Percentiles rank a stretch among this genome's conserved stretches.
These are phyloP conservation scores for Hyalella azteca DNA, from an alignment of 2,888 invertebrate genomes.

Conservation along the genomic window DNA sequence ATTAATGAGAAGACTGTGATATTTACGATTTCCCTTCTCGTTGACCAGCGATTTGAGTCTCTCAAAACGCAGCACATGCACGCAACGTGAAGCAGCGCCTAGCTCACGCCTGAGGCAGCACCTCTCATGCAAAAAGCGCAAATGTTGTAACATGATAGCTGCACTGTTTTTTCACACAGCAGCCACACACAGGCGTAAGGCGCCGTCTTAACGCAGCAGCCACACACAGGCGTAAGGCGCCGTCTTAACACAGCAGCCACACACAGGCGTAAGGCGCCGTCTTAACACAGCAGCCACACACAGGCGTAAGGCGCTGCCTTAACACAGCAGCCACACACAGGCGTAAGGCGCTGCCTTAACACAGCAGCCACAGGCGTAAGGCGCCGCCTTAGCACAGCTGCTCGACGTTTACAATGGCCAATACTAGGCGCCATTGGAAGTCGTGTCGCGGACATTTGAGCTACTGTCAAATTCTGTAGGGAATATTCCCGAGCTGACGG, in stretches of 20 bases:
- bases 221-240: neutral
- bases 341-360: neutral
- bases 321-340: neutral
- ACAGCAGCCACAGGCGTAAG: neutral
- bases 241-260: neutral
- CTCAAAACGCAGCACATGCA: no score
- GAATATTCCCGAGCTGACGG: slow-evolving; percentile 32
- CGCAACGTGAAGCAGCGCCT: no score
- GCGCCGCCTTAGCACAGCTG: neutral
- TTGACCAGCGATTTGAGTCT: no score
- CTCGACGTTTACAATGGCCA: slow-evolving; percentile 5
- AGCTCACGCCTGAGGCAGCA: no score
- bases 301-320: neutral
- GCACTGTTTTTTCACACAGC: no score
- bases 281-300: neutral
- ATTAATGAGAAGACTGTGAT: no score
- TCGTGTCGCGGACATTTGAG: slow-evolving; percentile 33
- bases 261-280: neutral
- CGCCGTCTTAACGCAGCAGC: neutral
- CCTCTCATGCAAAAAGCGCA: no score
- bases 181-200: neutral
- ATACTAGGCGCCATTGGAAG: slow-evolving; percentile 14
- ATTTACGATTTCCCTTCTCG: no score
- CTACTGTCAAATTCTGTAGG: slow-evolving; percentile 34
- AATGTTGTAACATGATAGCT: no score